Conservation (phyloP, 2,797 vertebrate species). For the Pseudochromis fuscus region DNA sequence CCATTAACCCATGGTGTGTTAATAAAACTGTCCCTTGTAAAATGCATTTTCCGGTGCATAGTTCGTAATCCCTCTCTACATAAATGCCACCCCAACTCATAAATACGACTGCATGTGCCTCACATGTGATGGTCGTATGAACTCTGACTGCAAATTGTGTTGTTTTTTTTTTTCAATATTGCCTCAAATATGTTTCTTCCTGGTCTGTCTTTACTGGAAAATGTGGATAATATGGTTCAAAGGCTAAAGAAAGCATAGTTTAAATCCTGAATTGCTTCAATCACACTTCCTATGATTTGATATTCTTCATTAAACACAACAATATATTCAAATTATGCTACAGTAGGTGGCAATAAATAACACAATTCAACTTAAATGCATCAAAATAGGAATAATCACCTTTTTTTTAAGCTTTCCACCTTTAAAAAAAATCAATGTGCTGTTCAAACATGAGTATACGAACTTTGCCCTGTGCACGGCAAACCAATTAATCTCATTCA, state of each 20-base stretch:
- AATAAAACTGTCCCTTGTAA: conserved; percentile 65
- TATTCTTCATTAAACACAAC: neutral
- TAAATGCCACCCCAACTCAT: conserved; percentile 29
- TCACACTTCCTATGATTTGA: too few relatives aligned
- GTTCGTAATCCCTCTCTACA: conserved; percentile 14
- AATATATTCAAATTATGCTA: neutral
- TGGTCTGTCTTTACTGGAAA: neutral
- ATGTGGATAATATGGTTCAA: neutral
- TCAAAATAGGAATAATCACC: conserved; percentile 1
- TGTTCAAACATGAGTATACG: conserved; percentile 46
- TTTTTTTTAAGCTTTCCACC: conserved; percentile 13
- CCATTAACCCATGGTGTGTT: conserved; percentile 57
- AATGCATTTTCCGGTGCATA: conserved; percentile 36
- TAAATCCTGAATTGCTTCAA: too few relatives aligned
- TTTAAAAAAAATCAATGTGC: conserved; percentile 24
- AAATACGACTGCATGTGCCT: conserved; percentile 24
- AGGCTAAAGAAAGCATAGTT: too few relatives aligned
- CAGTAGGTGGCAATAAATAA: neutral
- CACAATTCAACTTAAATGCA: neutral
- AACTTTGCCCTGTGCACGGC: conserved; percentile 50
- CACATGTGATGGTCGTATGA: conserved; percentile 11
- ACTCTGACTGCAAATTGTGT: neutral
- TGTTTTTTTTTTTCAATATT: neutral
- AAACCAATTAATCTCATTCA: conserved; percentile 69
- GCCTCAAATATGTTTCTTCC: neutral